A percentile compares a stretch with the other conserved stretches of the same genome.
Conservation (phyloP, 2,113 vertebrate species). For the Thymallus thymallus region DNA sequence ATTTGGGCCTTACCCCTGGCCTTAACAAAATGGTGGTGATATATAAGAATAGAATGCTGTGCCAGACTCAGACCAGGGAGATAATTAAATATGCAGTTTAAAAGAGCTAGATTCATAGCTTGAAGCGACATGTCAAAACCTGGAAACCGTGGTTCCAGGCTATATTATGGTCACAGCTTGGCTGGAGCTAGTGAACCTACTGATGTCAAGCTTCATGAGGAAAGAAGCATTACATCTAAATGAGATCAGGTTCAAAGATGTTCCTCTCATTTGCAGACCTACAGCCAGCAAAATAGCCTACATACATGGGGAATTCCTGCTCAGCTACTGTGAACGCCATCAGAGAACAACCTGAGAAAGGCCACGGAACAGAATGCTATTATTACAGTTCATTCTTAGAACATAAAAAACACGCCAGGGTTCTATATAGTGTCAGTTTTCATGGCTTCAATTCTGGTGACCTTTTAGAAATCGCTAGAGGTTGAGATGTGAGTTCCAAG, state of each 20-base stretch:
- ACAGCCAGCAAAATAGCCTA: not conserved
- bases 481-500: constrained; percentile 8
- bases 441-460: constrained; percentile 20
- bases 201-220: not conserved
- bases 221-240: not conserved
- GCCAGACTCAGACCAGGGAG: not conserved
- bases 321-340: not conserved
- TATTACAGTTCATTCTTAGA: constrained; percentile 10
- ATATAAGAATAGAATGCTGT: constrained; percentile 21
- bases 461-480: constrained; percentile 30
- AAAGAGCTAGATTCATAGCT: constrained; percentile 31
- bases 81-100: too few relatives aligned
- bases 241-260: constrained; percentile 3
- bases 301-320: constrained; percentile 17
- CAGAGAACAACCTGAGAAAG: constrained; percentile 8
- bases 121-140: constrained; percentile 31
- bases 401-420: constrained; percentile 12
- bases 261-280: not conserved
- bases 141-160: not conserved
- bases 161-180: not conserved
- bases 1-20: too few relatives aligned
- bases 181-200: not conserved
- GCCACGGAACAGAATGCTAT: constrained; percentile 7
- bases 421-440: not conserved
- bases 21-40: too few relatives aligned